phyloP scores from a whole-genome alignment of 2,888 invertebrate species.

The Thereva nobilitata region DNA sequence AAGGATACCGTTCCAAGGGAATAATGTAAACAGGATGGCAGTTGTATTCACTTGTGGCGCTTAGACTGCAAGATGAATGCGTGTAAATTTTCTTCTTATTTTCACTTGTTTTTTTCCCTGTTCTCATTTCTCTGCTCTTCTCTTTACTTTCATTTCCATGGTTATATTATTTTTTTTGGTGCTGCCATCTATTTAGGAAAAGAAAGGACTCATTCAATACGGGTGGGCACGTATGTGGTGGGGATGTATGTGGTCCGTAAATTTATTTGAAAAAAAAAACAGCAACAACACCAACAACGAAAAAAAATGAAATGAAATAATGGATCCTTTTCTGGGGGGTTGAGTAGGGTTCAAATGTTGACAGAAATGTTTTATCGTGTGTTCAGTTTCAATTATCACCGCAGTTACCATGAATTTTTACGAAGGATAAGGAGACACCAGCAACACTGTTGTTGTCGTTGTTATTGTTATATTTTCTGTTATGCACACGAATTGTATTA shows the following conservation, averaged over 20 bases:
- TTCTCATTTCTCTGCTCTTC: not conserved
- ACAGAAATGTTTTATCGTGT: not conserved
- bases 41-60: slow-evolving; percentile 23
- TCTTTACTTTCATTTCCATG: not conserved
- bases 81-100: slow-evolving; percentile 15
- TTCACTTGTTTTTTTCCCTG: not conserved
- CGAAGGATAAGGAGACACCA: too few relatives aligned
- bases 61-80: slow-evolving; percentile 24
- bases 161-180: not conserved
- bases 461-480: too few relatives aligned
- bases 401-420: slow-evolving; percentile 22
- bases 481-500: too few relatives aligned
- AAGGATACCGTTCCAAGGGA: not conserved
- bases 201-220: too few relatives aligned
- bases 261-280: too few relatives aligned
- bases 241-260: too few relatives aligned
- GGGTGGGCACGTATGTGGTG: too few relatives aligned
- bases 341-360: not conserved
- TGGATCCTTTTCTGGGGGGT: not conserved
- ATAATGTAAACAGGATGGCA: slow-evolving; percentile 23
- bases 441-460: too few relatives aligned
- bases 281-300: too few relatives aligned
- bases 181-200: slow-evolving; percentile 12
- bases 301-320: slow-evolving; percentile 17
- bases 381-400: slow-evolving; percentile 21